Evolutionary conservation across 2,113 vertebrate species (phyloP).

Genomic region (Marmota monax): DNA sequence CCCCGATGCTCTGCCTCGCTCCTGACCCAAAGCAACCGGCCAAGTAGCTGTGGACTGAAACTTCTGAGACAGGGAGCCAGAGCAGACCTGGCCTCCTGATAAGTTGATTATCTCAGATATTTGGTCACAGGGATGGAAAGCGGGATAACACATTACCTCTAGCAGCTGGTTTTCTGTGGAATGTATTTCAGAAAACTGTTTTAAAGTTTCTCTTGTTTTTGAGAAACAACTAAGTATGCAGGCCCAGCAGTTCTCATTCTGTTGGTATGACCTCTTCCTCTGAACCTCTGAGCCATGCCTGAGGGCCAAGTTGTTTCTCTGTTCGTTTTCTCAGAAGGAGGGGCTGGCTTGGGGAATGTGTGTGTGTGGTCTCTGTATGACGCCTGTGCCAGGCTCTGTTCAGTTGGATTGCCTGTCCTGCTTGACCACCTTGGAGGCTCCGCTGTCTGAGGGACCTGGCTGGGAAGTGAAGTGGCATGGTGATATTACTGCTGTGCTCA

Average conservation of each 20-base stretch:
- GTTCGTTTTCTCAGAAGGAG: not conserved
- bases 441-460: not conserved
- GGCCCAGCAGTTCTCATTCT: not conserved
- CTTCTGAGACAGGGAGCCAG: too few species aligned
- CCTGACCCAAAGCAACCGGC: not conserved
- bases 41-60: too few species aligned
- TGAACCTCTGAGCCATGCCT: too few species aligned
- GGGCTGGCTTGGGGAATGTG: not conserved
- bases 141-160: not conserved
- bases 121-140: not conserved
- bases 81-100: not conserved
- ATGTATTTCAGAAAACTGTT: not conserved
- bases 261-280: not conserved
- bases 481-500: not conserved
- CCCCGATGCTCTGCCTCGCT: not conserved
- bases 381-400: not conserved
- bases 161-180: not conserved
- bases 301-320: not conserved
- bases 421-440: not conserved
- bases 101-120: too few species aligned
- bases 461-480: too few species aligned
- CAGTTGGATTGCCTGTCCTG: not conserved
- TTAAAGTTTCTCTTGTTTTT: not conserved
- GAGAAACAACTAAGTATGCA: too few species aligned
- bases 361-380: not conserved